Conservation (phyloP, 2,113 vertebrate species). For the Synchiropus splendidus region DNA sequence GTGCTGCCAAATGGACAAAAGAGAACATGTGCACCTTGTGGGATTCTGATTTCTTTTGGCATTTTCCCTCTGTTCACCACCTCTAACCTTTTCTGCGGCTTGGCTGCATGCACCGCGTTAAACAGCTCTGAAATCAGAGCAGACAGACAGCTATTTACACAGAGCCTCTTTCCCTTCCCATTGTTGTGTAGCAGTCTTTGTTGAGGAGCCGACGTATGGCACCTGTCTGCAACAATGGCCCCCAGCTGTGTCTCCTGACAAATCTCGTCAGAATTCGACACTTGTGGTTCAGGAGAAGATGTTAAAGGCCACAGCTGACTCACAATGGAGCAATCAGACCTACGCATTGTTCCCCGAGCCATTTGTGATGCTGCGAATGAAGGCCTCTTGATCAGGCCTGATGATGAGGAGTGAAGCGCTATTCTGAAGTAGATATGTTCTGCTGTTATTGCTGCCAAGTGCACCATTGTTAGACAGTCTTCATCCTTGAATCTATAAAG, state of each 20-base stretch:
- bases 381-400: constrained; percentile 51
- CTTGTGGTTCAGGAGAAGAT: constrained; percentile 44
- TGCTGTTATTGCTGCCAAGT: too few relatives aligned
- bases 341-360: constrained; percentile 50
- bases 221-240: constrained; percentile 45
- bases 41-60: constrained; percentile 29
- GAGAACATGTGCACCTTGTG: constrained; percentile 27
- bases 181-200: constrained; percentile 23
- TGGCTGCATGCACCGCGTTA: constrained; percentile 14
- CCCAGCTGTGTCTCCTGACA: constrained; percentile 54
- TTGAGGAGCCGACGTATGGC: constrained; percentile 29
- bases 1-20: constrained; percentile 42
- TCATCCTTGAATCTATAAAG: too few relatives aligned
- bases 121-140: constrained; percentile 20
- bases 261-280: constrained; percentile 57
- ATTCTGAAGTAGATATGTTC: too few relatives aligned
- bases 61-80: constrained; percentile 38
- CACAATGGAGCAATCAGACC: constrained; percentile 64
- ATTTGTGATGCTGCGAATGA: constrained; percentile 58
- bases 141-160: constrained; percentile 31
- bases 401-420: constrained; percentile 21
- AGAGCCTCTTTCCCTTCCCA: constrained; percentile 17
- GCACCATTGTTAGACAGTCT: too few relatives aligned
- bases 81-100: constrained; percentile 29
- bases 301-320: constrained; percentile 53